These are phyloP conservation scores for Erethizon dorsatum DNA, from an alignment of 2,797 vertebrate species.

Conservation along the genomic window DNA sequence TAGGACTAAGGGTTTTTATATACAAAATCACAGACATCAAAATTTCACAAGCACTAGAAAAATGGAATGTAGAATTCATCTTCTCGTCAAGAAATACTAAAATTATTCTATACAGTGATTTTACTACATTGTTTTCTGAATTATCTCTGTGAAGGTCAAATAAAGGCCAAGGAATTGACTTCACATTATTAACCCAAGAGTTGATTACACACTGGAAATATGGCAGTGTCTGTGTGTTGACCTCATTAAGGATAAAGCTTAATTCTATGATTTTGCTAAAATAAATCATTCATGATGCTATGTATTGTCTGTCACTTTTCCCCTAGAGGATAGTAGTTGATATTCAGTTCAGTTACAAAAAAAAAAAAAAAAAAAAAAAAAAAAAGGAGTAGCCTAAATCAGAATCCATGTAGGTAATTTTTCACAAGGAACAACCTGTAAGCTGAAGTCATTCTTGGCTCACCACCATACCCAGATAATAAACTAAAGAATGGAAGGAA, in stretches of 20 bases:
- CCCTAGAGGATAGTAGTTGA: slow-evolving; percentile 59
- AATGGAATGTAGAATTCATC: slow-evolving; percentile 31
- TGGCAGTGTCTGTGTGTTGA: background rate
- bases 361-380: background rate
- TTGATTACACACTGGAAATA: slow-evolving; percentile 3
- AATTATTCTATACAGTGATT: slow-evolving; percentile 5
- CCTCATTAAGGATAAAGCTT: slow-evolving; percentile 44
- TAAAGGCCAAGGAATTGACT: slow-evolving; percentile 54
- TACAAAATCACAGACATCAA: slow-evolving; percentile 48
- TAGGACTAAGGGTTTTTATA: slow-evolving; percentile 59
- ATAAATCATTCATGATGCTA: slow-evolving; percentile 65
- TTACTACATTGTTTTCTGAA: slow-evolving; percentile 67
- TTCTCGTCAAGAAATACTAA: slow-evolving; percentile 50
- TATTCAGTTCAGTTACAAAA: slow-evolving; percentile 68
- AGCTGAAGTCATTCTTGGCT: slow-evolving; percentile 68
- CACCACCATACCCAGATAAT: slow-evolving; percentile 58
- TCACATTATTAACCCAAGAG: slow-evolving; percentile 60
- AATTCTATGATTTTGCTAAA: slow-evolving; percentile 74
- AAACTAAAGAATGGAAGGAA: slow-evolving; percentile 67
- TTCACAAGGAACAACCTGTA: slow-evolving; percentile 63
- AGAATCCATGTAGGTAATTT: slow-evolving; percentile 65
- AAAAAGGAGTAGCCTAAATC: slow-evolving; percentile 69
- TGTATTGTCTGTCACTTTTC: slow-evolving; percentile 65
- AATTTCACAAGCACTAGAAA: slow-evolving; percentile 60
- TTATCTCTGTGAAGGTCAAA: slow-evolving; percentile 55